Evolutionary conservation across 1,140 invertebrate species (phyloP).

Genomic region (Drosophila ercepeae): DNA sequence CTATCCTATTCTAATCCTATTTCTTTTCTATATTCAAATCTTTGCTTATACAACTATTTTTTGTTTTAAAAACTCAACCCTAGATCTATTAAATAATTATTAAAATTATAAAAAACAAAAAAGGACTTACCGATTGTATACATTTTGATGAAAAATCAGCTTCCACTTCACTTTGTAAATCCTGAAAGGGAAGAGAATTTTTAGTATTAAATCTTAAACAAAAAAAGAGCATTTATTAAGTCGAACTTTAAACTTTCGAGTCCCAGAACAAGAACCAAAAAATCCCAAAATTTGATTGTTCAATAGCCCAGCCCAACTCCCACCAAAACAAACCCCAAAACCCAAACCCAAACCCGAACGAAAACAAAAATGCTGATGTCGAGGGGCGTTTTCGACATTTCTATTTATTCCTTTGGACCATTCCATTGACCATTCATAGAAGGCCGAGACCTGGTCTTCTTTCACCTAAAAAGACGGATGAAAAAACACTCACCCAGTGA

Average conservation of each 20-base stretch:
- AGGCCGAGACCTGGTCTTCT: conserved; percentile 13
- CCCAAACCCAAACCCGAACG: too few species aligned
- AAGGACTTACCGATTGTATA: too few species aligned
- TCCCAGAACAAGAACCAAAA: conserved; percentile 1
- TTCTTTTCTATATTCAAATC: too few species aligned
- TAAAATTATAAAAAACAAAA: too few species aligned
- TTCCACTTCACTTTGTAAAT: too few species aligned
- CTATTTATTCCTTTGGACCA: conserved; percentile 47
- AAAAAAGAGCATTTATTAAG: background rate
- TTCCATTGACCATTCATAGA: conserved; percentile 73
- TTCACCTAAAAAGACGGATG: conserved; percentile 7
- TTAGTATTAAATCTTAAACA: background rate
- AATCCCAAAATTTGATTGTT: conserved; percentile 23
- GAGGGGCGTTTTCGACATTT: conserved; percentile 37
- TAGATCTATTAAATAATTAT: too few species aligned
- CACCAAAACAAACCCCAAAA: conserved; percentile 4
- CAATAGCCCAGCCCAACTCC: conserved; percentile 18
- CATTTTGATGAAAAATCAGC: too few species aligned
- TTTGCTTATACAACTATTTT: too few species aligned
- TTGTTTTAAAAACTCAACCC: too few species aligned
- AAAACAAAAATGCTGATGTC: too few species aligned
- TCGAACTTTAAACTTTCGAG: background rate
- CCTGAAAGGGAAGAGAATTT: too few species aligned
- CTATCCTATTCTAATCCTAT: too few species aligned
- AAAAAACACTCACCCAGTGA: conserved; percentile 21